Evolutionary conservation across 2,113 vertebrate genomes (phyloP).

Genomic region (Microcebus murinus): DNA sequence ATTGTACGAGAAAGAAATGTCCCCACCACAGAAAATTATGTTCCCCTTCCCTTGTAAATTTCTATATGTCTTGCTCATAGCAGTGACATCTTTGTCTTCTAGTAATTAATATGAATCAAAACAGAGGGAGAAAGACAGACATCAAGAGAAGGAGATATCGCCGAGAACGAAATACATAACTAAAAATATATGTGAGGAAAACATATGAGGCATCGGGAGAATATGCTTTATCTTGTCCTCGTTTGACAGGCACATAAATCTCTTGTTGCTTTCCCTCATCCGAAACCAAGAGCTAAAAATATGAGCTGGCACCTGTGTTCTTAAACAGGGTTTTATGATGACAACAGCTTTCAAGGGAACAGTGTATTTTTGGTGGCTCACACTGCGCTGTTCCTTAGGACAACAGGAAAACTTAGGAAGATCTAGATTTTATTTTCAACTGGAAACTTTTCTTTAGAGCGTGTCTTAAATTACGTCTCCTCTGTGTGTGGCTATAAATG

Average conservation of each 20-base stretch:
- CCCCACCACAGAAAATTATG: neutral
- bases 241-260: constrained; percentile 66
- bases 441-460: neutral
- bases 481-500: neutral
- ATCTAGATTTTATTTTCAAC: neutral
- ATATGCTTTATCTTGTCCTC: neutral
- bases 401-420: neutral
- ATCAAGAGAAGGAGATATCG: neutral
- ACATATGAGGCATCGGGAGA: neutral
- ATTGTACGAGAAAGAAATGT: neutral
- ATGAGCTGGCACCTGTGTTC: constrained; percentile 35
- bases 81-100: neutral
- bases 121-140: neutral
- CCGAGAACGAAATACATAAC: neutral
- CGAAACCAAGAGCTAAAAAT: constrained; percentile 57
- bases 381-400: neutral
- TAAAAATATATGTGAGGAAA: constrained; percentile 10
- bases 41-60: neutral
- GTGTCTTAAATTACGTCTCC: neutral
- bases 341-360: constrained; percentile 28
- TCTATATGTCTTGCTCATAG: neutral
- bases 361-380: neutral
- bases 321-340: neutral
- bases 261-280: neutral
- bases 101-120: neutral